Conservation (phyloP, 2,797 vertebrate genomes). For the Sparus aurata region DNA sequence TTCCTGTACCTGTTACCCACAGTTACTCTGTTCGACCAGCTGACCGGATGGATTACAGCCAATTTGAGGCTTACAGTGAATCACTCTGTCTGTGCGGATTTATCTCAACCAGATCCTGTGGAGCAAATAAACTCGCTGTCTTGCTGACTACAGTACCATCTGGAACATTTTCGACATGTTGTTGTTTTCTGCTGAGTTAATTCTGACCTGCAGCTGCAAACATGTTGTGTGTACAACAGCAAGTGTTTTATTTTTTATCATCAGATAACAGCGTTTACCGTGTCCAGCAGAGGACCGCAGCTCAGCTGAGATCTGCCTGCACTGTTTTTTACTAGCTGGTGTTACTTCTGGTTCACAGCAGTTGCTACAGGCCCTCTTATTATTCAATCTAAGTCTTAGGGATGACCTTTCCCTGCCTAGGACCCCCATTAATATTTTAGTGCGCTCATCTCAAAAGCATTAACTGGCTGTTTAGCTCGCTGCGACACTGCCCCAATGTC, state of each 20-base stretch:
- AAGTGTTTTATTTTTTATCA: conserved; percentile 34
- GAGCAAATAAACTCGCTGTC: conserved; percentile 26
- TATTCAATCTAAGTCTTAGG: conserved; percentile 67
- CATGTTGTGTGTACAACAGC: conserved; percentile 21
- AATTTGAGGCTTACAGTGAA: neutral
- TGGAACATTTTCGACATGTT: conserved; percentile 30
- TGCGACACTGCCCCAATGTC: conserved; percentile 71
- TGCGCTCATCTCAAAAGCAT: conserved; percentile 71
- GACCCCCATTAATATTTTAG: conserved; percentile 78
- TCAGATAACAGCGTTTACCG: conserved; percentile 30
- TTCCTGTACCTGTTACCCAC: conserved; percentile 1
- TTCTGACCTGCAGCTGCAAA: conserved; percentile 50
- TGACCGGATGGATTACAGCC: conserved; percentile 9
- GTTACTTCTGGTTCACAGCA: conserved; percentile 31
- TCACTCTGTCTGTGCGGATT: neutral
- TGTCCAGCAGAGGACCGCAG: conserved; percentile 25
- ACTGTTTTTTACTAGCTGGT: conserved; percentile 12
- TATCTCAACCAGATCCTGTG: conserved; percentile 18
- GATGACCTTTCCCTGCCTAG: conserved; percentile 73
- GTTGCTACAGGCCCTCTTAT: conserved; percentile 49
- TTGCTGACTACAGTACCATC: conserved; percentile 40
- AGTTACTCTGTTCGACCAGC: neutral
- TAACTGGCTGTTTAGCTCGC: conserved; percentile 68
- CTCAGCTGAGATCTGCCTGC: neutral
- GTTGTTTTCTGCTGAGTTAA: conserved; percentile 24